phyloP scores from a whole-genome alignment of 2,113 vertebrate species.

The Taxidea taxus region DNA sequence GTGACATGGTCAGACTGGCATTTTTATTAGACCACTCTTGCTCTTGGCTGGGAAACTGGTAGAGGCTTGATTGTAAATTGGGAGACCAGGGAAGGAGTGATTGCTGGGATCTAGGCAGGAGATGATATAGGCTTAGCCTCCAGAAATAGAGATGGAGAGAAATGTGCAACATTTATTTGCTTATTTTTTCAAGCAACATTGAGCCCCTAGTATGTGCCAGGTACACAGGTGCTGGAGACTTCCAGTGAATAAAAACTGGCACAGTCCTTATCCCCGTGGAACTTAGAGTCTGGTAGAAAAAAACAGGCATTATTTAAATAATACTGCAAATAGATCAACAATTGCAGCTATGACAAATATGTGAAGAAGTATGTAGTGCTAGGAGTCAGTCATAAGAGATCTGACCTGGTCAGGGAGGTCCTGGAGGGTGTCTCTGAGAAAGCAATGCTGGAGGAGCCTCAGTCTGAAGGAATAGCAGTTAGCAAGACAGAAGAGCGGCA shows the following conservation, averaged over 20 bases:
- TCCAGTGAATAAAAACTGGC: slow-evolving; percentile 16
- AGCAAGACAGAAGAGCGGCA: neutral
- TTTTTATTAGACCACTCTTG: neutral
- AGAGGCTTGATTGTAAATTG: neutral
- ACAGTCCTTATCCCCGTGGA: neutral
- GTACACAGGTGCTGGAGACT: neutral
- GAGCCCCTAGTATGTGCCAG: neutral
- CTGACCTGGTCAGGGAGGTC: neutral
- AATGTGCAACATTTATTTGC: neutral
- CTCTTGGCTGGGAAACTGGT: neutral
- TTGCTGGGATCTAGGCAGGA: neutral
- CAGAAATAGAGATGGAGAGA: neutral
- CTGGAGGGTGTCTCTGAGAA: neutral
- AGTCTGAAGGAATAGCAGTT: neutral
- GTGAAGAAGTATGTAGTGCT: neutral
- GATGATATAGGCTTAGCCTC: neutral
- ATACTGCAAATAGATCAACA: neutral
- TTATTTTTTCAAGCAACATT: neutral
- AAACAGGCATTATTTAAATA: neutral
- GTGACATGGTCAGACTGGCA: neutral
- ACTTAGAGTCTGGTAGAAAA: neutral
- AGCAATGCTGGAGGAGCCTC: neutral
- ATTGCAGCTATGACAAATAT: neutral
- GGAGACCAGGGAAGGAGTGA: neutral
- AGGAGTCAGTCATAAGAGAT: neutral